Percentiles rank a stretch among this genome's conserved stretches.
phyloP scores from a whole-genome alignment of 2,797 vertebrate species.

The Varecia variegata region DNA sequence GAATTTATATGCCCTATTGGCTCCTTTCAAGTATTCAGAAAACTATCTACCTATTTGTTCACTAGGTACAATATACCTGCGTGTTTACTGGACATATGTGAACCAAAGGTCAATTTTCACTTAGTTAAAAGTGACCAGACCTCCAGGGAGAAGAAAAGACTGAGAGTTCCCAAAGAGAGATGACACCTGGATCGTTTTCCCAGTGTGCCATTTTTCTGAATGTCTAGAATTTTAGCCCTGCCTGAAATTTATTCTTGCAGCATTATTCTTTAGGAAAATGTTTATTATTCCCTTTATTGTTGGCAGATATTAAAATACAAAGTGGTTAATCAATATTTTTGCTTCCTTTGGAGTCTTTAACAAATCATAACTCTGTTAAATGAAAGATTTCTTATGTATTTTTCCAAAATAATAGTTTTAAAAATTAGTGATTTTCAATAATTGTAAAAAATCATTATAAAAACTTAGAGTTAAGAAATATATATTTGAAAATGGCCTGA shows the following conservation, averaged over 20 bases:
- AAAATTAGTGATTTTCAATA: neutral
- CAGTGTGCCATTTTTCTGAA: neutral
- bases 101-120: neutral
- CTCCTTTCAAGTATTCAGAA: neutral
- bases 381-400: neutral
- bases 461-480: neutral
- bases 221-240: neutral
- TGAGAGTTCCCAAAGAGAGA: neutral
- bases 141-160: neutral
- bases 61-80: neutral
- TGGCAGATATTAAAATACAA: neutral
- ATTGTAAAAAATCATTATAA: neutral
- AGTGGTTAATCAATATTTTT: neutral
- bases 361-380: neutral
- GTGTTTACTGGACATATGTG: neutral
- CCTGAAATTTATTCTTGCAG: neutral
- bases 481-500: neutral
- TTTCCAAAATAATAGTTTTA: neutral
- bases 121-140: neutral
- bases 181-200: neutral
- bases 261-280: neutral
- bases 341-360: neutral
- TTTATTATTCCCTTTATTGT: neutral
- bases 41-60: neutral
- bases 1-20: neutral